phyloP scores from a whole-genome alignment of 1,140 invertebrate species.

The Chironomus striatipennis region DNA sequence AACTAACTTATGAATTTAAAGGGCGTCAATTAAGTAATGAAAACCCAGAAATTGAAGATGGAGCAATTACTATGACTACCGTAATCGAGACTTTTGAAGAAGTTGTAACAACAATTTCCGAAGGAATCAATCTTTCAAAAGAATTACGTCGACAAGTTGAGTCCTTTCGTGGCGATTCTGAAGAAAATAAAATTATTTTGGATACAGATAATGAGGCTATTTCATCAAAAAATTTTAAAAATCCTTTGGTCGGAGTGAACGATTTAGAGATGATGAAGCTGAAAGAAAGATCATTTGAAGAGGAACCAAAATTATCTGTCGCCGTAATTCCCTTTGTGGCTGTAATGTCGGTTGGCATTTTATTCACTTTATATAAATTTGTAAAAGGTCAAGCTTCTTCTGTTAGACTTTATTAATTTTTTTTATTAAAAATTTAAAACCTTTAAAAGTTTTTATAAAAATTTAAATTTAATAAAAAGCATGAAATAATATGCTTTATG shows the following conservation, averaged over 20 bases:
- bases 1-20: not conserved
- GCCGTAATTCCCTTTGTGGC: not conserved
- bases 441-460: no score
- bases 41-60: not conserved
- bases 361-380: not conserved
- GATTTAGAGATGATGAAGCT: not conserved
- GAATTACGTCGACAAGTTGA: not conserved
- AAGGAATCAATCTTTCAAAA: not conserved
- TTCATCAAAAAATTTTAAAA: conserved; percentile 3
- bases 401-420: not conserved
- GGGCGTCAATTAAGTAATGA: not conserved
- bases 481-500: no score
- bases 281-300: not conserved
- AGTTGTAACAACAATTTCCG: not conserved
- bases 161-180: conserved; percentile 4
- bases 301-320: not conserved
- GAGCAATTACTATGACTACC: not conserved
- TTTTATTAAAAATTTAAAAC: no score
- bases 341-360: not conserved
- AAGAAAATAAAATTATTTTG: conserved; percentile 20
- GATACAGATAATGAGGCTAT: not conserved
- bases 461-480: no score
- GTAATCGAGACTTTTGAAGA: not conserved
- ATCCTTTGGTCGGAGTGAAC: not conserved
- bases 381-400: not conserved